phyloP scores from a whole-genome alignment of 2,113 vertebrate genomes.

The Chiloscyllium plagiosum region DNA sequence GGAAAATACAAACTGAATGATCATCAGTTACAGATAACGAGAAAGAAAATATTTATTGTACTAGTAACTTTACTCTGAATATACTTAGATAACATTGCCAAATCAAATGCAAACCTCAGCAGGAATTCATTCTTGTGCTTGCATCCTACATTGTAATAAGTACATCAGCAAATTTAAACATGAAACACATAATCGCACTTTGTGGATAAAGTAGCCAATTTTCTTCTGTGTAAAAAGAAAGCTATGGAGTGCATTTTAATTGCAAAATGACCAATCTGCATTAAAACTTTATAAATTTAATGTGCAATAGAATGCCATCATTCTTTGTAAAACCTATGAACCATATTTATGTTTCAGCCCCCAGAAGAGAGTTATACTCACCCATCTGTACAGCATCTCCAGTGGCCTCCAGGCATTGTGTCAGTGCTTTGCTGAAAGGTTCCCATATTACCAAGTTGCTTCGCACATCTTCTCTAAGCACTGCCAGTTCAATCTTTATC shows the following conservation, averaged over 20 bases:
- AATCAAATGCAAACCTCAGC: background rate
- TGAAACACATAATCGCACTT: background rate
- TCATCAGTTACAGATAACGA: background rate
- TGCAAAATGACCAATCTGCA: background rate
- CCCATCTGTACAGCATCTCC: background rate
- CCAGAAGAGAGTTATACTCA: background rate
- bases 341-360: background rate
- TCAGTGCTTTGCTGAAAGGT: slow-evolving; percentile 22
- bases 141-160: background rate
- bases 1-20: background rate
- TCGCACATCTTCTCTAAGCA: slow-evolving; percentile 57
- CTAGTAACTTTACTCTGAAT: background rate
- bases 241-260: no score
- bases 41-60: background rate
- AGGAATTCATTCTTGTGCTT: background rate
- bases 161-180: background rate
- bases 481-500: slow-evolving; percentile 55
- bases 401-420: background rate
- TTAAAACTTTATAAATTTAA: background rate
- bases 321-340: background rate
- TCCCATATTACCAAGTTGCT: background rate
- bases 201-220: background rate
- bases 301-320: background rate
- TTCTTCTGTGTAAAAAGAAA: background rate
- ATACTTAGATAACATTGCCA: background rate